These are phyloP conservation scores for Virgularia gustaviana DNA, from an alignment of 92 coral and sea anemone genomes.

Conservation along the genomic window DNA sequence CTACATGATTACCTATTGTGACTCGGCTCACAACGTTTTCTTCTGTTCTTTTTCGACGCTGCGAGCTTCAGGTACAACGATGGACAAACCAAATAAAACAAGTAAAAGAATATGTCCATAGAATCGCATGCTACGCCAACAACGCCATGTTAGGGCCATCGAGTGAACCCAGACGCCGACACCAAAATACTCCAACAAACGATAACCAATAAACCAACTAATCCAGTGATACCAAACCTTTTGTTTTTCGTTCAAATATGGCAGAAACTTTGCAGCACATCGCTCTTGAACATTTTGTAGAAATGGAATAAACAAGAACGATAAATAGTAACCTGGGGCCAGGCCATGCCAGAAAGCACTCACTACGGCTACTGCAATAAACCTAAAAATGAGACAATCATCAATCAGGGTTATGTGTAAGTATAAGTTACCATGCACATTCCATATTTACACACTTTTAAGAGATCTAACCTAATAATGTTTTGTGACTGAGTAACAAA, in stretches of 20 bases:
- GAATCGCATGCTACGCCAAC: slow-evolving; percentile 31
- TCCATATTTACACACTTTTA: too few species aligned
- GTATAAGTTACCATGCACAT: too few species aligned
- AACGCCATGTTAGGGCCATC: slow-evolving; percentile 13
- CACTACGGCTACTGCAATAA: slow-evolving; percentile 64
- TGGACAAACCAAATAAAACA: background rate
- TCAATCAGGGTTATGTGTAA: background rate
- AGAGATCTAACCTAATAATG: too few species aligned
- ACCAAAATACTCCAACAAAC: slow-evolving; percentile 36
- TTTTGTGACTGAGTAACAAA: too few species aligned
- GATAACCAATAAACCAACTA: slow-evolving; percentile 39
- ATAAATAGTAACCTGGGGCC: slow-evolving; percentile 88
- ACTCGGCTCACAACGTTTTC: slow-evolving; percentile 5
- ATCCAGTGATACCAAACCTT: slow-evolving; percentile 44
- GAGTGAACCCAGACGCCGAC: slow-evolving; percentile 34
- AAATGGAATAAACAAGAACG: slow-evolving; percentile 82
- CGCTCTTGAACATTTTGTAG: slow-evolving; percentile 67
- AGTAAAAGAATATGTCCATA: slow-evolving; percentile 26
- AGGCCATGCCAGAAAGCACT: slow-evolving; percentile 99
- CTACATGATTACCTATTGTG: background rate
- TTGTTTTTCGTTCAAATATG: slow-evolving; percentile 58
- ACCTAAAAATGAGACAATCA: slow-evolving; percentile 44
- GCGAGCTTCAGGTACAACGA: slow-evolving; percentile 13
- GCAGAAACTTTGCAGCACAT: slow-evolving; percentile 81
- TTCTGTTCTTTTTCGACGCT: slow-evolving; percentile 1